These are phyloP conservation scores for Pangasius mekongensis DNA, from an alignment of 2,797 vertebrate species.

Conservation along the genomic window DNA sequence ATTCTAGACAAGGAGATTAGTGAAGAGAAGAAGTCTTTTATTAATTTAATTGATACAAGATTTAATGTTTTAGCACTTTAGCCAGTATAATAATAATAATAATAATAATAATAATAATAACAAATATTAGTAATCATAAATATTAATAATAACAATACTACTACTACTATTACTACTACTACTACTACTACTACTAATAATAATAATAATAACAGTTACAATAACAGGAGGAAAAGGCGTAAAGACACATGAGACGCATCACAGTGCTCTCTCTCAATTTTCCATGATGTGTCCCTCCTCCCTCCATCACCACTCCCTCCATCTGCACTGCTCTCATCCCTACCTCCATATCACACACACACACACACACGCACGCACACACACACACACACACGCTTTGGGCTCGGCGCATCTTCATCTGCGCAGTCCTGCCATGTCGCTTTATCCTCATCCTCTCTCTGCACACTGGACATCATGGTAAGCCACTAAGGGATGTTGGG, in stretches of 20 bases:
- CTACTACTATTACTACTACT: neutral
- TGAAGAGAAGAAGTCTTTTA: neutral
- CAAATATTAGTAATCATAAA: neutral
- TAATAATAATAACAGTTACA: neutral
- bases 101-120: slow-evolving; percentile 9
- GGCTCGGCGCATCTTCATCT: neutral
- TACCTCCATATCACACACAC: neutral
- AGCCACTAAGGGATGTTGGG: slow-evolving; percentile 6
- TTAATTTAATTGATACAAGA: neutral
- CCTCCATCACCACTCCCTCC: slow-evolving; percentile 32
- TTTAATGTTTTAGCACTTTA: neutral
- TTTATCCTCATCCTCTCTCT: neutral
- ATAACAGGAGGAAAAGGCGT: neutral
- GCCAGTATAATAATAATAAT: neutral
- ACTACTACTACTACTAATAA: neutral
- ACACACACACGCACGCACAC: neutral
- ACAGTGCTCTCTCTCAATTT: neutral
- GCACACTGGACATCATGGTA: neutral
- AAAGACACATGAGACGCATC: neutral
- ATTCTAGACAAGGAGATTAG: neutral
- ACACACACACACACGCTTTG: neutral
- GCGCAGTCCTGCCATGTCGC: slow-evolving; percentile 8
- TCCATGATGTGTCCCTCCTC: slow-evolving; percentile 13
- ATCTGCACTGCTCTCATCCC: slow-evolving; percentile 15
- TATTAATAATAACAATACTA: neutral